phyloP scores from a whole-genome alignment of 2,113 vertebrate species.

The Anoura caudifer region DNA sequence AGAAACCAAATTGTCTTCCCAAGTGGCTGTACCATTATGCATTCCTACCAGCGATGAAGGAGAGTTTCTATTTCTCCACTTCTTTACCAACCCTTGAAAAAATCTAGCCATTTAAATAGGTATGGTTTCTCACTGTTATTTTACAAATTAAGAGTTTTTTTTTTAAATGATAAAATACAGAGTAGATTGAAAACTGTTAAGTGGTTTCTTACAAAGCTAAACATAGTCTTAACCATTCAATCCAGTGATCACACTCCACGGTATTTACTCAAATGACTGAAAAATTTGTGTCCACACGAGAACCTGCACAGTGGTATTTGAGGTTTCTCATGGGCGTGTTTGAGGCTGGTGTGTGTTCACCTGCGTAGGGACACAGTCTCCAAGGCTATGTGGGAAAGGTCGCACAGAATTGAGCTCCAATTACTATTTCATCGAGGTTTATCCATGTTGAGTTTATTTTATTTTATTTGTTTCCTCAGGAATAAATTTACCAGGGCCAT shows the following conservation, averaged over 20 bases:
- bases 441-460: not conserved
- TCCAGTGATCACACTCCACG: not conserved
- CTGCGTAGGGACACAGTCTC: not conserved
- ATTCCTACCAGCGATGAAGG: not conserved
- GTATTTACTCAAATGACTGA: not conserved
- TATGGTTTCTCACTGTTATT: not conserved
- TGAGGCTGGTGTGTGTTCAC: not conserved
- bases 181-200: not conserved
- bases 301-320: not conserved
- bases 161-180: no score
- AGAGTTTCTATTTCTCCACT: not conserved
- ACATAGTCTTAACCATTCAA: not conserved
- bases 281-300: not conserved
- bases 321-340: not conserved
- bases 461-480: not conserved
- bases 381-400: not conserved
- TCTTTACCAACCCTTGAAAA: not conserved
- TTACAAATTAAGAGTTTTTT: not conserved
- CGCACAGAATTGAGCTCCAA: not conserved
- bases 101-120: not conserved
- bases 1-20: not conserved
- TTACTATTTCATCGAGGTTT: not conserved
- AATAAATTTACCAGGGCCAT: not conserved
- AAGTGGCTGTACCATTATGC: not conserved
- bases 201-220: not conserved